Base-by-base conservation (phyloP, 2,888 invertebrate species). In the Xanthia togata region DNA sequence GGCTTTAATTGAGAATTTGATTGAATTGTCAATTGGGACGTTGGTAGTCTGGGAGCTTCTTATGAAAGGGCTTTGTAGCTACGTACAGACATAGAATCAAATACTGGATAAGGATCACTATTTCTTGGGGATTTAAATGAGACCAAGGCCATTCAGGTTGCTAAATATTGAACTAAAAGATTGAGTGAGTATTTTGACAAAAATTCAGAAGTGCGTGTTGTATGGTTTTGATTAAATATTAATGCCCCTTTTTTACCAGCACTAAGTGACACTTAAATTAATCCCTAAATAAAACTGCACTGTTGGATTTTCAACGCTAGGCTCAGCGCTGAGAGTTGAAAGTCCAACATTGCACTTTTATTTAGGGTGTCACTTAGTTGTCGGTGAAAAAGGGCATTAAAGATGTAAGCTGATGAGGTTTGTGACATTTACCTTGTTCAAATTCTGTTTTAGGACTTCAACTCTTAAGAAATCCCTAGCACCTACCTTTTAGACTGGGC, bases 1-100 rank as follows among this genome's bases (percentile, higher is more conserved):
- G 64, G 38, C 4, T 68, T 63, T 50, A 26, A 80, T 64, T 70
- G 14, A 57, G 1, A n/a, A 35, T 44, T 76, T 65, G 59, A 78
- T 65, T 83, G 47, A 69, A n/a, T 31, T 68, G 8, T 17, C 23
- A 55, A 31, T 81, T 14, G 26, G 5, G 23, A 47, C 17, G 59
- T 23, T 53, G 9, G 12, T 50, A 26, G 35, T 3, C 38, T 11
- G 23, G 47, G 38, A 53, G n/a, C 4, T 26, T 8, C 4, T 50
- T 60, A 14, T 35, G 26, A 53, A 77, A 38, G 5, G 53, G 5
- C 23, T 41, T 53, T 41, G 17, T 41, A n/a, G 17, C 12, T 41
- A 23, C 8, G 31, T 65, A 50, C 8, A 65, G 31, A 26, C 8
- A 20, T 44, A 44, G 14, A 2, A 9, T n/a, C 9, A 0, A 17